These are phyloP conservation scores for Pelecanoides urinatrix DNA, from an alignment of 2,113 vertebrate genomes.

Conservation along the genomic window DNA sequence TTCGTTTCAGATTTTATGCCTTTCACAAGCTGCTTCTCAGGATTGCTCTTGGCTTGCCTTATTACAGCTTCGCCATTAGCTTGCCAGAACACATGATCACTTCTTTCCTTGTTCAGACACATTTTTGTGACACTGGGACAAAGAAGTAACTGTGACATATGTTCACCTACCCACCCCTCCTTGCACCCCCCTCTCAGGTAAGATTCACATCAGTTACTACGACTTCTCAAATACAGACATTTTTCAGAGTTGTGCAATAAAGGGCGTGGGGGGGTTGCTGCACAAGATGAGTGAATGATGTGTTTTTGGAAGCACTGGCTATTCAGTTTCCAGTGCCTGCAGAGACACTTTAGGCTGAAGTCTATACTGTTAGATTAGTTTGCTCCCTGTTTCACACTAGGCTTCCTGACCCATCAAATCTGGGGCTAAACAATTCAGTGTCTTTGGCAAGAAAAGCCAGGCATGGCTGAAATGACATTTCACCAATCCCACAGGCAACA, in stretches of 20 bases:
- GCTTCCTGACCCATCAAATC: background rate
- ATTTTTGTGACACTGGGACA: background rate
- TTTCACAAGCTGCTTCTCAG: background rate
- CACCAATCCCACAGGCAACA: background rate
- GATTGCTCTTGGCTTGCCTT: background rate
- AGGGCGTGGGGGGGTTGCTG: background rate
- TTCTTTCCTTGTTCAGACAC: background rate
- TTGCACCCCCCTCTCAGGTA: background rate
- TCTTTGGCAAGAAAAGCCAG: background rate
- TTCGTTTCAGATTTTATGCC: background rate
- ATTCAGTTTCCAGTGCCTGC: background rate
- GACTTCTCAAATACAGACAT: background rate
- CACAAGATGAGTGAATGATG: background rate
- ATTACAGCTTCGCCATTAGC: rapidly evolving
- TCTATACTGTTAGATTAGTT: background rate
- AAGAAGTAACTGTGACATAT: background rate
- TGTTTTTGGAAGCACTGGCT: background rate
- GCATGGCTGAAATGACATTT: background rate
- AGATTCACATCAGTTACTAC: background rate
- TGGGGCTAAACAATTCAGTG: background rate
- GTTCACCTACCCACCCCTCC: background rate
- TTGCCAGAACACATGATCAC: background rate
- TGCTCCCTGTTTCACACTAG: background rate
- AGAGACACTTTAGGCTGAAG: background rate
- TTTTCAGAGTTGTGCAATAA: background rate